Conservation (phyloP, 1,140 invertebrate species). For the Diprion similis region DNA sequence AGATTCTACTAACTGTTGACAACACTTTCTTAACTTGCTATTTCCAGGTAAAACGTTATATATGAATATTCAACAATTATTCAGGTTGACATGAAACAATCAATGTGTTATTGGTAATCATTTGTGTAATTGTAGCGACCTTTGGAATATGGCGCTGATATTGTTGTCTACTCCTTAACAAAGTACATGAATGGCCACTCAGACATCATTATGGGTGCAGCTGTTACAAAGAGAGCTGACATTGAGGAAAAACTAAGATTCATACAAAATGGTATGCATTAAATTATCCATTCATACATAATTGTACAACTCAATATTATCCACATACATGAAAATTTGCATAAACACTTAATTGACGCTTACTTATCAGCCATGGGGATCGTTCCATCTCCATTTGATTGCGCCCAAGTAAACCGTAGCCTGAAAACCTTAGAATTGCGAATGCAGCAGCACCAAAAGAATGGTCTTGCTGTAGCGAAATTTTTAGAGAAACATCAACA, state of each 20-base stretch:
- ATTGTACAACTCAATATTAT: slow-evolving; percentile 16
- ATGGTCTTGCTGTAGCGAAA: slow-evolving; percentile 78
- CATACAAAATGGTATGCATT: slow-evolving; percentile 84
- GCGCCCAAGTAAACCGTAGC: slow-evolving; percentile 91
- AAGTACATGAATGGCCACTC: slow-evolving; percentile 99
- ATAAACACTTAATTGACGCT: slow-evolving; percentile 20
- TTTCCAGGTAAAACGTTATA: slow-evolving; percentile 73
- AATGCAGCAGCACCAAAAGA: slow-evolving; percentile 89
- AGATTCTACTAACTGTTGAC: slow-evolving; percentile 90
- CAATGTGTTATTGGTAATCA: slow-evolving; percentile 19
- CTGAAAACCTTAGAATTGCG: slow-evolving; percentile 92
- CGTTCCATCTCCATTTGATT: slow-evolving; percentile 97
- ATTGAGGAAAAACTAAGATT: slow-evolving; percentile 79
- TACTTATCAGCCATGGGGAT: slow-evolving; percentile 78
- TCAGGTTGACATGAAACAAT: slow-evolving; percentile 15
- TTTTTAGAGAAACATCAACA: slow-evolving; percentile 80
- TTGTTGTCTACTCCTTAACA: slow-evolving; percentile 92
- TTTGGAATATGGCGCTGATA: slow-evolving; percentile 89
- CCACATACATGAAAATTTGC: background rate
- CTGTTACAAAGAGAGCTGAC: slow-evolving; percentile 76
- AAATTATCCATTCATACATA: slow-evolving; percentile 5
- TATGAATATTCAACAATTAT: slow-evolving; percentile 20
- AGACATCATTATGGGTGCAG: slow-evolving; percentile 96
- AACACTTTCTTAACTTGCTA: slow-evolving; percentile 98
- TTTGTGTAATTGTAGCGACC: slow-evolving; percentile 70